Conservation (phyloP, 2,888 invertebrate genomes). For the Polyploca ridens region DNA sequence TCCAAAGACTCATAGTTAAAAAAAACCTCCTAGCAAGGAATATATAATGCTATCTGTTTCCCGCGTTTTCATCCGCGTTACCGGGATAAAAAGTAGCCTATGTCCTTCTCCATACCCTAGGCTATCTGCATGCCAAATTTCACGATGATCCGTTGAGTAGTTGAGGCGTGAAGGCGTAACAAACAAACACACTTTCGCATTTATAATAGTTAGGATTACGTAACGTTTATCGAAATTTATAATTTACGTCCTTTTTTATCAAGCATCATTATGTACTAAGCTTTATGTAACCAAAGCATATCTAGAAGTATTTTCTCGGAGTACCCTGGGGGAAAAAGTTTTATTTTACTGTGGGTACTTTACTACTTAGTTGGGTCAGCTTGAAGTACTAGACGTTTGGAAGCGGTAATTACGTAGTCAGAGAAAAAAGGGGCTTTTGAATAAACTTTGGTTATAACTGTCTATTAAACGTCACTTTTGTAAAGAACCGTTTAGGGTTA, state of each 20-base stretch:
- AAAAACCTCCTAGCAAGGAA: no score
- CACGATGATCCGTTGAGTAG: no score
- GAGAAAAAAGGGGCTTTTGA: constrained; percentile 23
- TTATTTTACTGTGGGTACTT: constrained; percentile 14
- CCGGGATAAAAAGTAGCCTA: no score
- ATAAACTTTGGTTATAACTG: constrained; percentile 22
- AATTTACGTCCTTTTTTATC: not conserved
- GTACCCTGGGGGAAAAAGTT: constrained; percentile 18
- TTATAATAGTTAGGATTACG: no score
- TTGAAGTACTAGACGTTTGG: constrained; percentile 19
- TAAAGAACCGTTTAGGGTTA: constrained; percentile 2
- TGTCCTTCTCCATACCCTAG: no score
- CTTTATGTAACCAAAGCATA: constrained; percentile 42
- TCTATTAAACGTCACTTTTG: not conserved
- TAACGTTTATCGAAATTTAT: not conserved
- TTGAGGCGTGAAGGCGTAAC: no score
- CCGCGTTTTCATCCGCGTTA: no score
- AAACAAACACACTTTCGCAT: no score
- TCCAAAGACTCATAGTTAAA: no score
- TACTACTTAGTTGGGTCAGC: constrained; percentile 39
- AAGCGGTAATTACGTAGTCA: constrained; percentile 27
- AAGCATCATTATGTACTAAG: constrained; percentile 45
- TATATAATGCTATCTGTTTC: no score
- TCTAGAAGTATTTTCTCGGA: not conserved
- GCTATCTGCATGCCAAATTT: no score